These are phyloP conservation scores for Thermophis baileyi DNA, from an alignment of 2,113 vertebrate species.

Conservation along the genomic window DNA sequence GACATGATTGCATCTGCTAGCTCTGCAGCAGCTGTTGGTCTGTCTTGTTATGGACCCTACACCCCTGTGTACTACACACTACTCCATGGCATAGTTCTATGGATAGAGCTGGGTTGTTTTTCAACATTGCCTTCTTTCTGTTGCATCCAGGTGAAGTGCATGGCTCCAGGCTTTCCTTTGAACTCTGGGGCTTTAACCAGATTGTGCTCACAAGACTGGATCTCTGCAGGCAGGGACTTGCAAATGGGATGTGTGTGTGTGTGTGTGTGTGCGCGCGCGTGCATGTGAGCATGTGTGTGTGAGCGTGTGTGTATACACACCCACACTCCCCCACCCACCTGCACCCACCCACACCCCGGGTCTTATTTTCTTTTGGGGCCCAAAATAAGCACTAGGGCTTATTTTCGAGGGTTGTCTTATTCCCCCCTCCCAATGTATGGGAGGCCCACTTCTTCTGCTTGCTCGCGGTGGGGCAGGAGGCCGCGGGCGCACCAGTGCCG, in stretches of 20 bases:
- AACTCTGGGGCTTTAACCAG: slow-evolving; percentile 1
- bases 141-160: slow-evolving; percentile 10
- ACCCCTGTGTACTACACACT: background rate
- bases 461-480: no score
- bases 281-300: no score
- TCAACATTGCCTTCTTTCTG: background rate
- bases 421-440: no score
- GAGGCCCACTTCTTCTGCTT: no score
- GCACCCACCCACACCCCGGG: fast-evolving
- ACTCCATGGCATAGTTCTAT: background rate
- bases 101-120: background rate
- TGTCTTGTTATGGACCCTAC: background rate
- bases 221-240: slow-evolving; percentile 34
- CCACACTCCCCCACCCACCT: no score
- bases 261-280: no score
- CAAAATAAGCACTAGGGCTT: no score
- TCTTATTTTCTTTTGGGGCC: no score
- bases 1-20: background rate
- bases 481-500: fast-evolving
- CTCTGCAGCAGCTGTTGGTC: background rate
- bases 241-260: background rate
- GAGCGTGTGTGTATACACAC: no score
- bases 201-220: background rate
- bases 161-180: slow-evolving; percentile 35
- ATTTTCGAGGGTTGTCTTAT: no score